Evolutionary conservation across 37 sponge, comb jelly and placozoan genomes (phyloP), one percentile per base, ranked within the genome.

Genomic region (Halisarca cf. caerulea): DNA sequence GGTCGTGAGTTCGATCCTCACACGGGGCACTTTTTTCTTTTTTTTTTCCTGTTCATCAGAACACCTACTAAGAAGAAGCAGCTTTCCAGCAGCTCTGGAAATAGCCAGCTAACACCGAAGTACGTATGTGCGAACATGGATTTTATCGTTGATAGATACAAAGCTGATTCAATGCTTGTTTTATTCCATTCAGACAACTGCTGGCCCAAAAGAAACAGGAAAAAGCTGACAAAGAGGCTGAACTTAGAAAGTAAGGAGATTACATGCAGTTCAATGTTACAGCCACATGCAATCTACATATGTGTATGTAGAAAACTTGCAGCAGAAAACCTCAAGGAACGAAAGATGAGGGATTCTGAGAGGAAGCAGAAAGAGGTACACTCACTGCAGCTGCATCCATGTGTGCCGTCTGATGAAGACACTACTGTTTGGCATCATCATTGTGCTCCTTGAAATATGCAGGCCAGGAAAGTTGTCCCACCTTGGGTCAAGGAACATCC

Each of bases 1-100:
- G 94, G 91, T 93, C 94, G 94, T 96, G 94, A 96, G 94, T 96
- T 96, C 96, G 93, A 95, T 90, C 96, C 96, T 95, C 96, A 95
- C 96, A 95, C 93, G 96, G 79, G 91, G 96, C 93, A 95, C 62
- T 28, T 78, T 87, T 87, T 83, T 89, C 89, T 91, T 51, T 84
- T 81, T 88, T 81, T 82, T 81, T 82, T 79, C 57, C 34, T 66
- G 41, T 59, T 20, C 9, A 28, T 23, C 82, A 91, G 92, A 80
- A 88, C 47, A 32, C 92, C 92, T 33, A 75, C 82, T 17, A 91
- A 85, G 60, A 86, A 85, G 77, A 86, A 89, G 36, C 32, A 58
- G 33, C 54, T 89, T 21, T 24, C 51, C n/a, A 43, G 34, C 5
- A 59, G 73, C 41, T 57, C 81, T 35, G 84, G 72, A 21, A 57